Conservation (phyloP, 2,113 vertebrate genomes). For the Mixornis gularis region DNA sequence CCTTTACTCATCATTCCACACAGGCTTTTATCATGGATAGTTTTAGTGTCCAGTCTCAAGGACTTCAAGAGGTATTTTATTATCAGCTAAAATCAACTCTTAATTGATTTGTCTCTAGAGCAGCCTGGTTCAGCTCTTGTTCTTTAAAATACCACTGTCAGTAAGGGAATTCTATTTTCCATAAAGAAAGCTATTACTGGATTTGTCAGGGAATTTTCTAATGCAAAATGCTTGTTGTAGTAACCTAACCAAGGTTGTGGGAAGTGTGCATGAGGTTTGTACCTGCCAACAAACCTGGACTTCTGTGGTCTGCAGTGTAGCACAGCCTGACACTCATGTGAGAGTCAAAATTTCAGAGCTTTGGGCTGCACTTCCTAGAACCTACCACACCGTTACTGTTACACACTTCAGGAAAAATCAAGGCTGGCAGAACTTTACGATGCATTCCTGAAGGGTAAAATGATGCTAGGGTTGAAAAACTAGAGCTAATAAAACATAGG, state of each 20-base stretch:
- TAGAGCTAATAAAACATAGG: background rate
- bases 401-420: background rate
- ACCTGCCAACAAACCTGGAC: background rate
- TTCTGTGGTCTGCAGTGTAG: background rate
- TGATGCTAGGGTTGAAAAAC: background rate
- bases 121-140: background rate
- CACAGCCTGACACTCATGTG: background rate
- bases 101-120: background rate
- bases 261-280: background rate
- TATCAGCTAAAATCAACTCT: background rate
- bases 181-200: background rate
- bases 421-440: background rate
- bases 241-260: background rate
- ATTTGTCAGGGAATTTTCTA: background rate
- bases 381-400: background rate
- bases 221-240: background rate
- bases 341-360: background rate
- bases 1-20: background rate
- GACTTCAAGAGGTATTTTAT: constrained; percentile 10
- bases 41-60: background rate
- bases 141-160: background rate
- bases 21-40: background rate
- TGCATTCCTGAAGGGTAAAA: background rate
- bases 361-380: background rate
- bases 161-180: background rate